Evolutionary conservation across 2,888 invertebrate species (phyloP), one percentile per base, ranked within the genome.

Genomic region (Epinotia ramella): DNA sequence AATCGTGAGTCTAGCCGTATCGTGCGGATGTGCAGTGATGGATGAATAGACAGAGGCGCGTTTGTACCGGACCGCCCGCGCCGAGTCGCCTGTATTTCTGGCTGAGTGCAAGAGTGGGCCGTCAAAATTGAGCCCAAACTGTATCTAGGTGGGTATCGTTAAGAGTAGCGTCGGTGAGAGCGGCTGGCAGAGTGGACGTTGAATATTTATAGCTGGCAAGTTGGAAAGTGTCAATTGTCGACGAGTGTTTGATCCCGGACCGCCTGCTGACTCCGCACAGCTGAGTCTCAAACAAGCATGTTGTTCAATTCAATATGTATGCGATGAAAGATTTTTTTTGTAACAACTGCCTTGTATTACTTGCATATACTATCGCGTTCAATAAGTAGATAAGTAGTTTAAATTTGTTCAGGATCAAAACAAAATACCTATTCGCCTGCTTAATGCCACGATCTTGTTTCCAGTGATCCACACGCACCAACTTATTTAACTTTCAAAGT

Each of bases 1-100:
- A 91, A 91, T 92, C 91, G 92, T 93, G 92, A 87, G 84, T 88
- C 87, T 91, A 87, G 83, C 87, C 87, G 84, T 88, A 86, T 87
- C 85, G 91, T 91, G 90, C 94, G 94, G 94, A 94, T 94, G 94
- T 94, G 94, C 94, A 95, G 93, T 94, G 94, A 92, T 93, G 94
- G 93, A 94, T 93, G 84, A 90, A 87, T 92, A 91, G 91, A 91
- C 89, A 89, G 84, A 87, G 84, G 88, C 88, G 86, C 88, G 86
- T 89, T 91, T 90, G 88, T 84, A 85, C 85, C 82, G 82, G 86
- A 86, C 87, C 87, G 81, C 83, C 85, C 86, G 87, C 87, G 81
- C 83, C 85, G 82, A 86, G 83, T 83, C 86, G 82, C 83, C 87
- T 84, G 82, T 89, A 84, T 91, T 89, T 90, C 84, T 90, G 87